Base-by-base conservation (phyloP, 2,113 vertebrate species). In the Neogale vison region DNA sequence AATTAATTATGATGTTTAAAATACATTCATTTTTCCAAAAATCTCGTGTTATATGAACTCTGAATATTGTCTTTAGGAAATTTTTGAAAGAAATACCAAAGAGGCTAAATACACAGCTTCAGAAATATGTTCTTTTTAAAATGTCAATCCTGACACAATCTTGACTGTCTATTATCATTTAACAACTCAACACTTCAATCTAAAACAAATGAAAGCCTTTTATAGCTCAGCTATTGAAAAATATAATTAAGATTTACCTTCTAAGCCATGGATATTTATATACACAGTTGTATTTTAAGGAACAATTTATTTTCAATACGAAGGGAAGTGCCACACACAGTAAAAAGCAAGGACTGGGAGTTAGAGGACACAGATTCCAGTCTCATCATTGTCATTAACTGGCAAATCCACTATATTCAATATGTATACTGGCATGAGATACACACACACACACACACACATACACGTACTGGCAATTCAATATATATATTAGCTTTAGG, bases 1-100 rank as follows among this genome's bases (percentile, higher is more conserved):
- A 94, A 87, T 96, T 88, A 96, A 29, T 93, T 93, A 36, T 11
- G 74, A 59, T 67, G 47, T 77, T 77, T 90, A 95, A 80, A 94
- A 95, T 31, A 80, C 17, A 89, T 45, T 61, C 7, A 65, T 6
- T 67, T 95, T 93, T 90, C 31, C n/a, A 86, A 96, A 50, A 39
- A 36, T 42, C 11, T 67, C 7, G 76, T 20, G 4, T 45, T 84
- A 83, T 13, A 74, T 72, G 10, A n/a, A 47, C 31, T 86, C 6
- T 95, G 17, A 83, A 34, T 81, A 71, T 80, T 50, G 57, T 93
- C 42, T 45, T 45, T 67, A 86, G n/a, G 17, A 92, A 89, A 91
- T 20, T 69, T 77, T 91, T 79, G 11, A 29, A 95, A 77, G 63
- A 86, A 90, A 88, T 95, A 90, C 13, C 61, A 90, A 87, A 79